Base-by-base conservation (phyloP, 2,888 invertebrate species). In the Drosophila greeni region DNA sequence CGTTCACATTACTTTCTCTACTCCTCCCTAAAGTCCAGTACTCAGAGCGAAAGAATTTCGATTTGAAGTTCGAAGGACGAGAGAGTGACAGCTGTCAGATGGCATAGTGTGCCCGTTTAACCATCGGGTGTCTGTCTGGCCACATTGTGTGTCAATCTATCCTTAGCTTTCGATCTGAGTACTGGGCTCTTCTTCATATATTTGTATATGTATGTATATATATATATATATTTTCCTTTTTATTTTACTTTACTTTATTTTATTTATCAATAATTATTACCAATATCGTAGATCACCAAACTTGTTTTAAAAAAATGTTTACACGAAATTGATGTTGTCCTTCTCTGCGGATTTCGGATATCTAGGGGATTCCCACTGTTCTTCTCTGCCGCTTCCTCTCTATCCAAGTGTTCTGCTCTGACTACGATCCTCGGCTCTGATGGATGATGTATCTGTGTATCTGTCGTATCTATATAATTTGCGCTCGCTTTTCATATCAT, bases 231-330 rank as follows among this genome's bases (percentile, higher is more conserved):
- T 73, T 52, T 73, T 65, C 74, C 57, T 66, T 42, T 78, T 67
- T 76, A 72, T 48, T 69, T 54, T 65, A 52, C 55, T 75, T 39
- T 29, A 29, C 11, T 33, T 60, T 76, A 72, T 61, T 70, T 76
- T 72, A 72, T 74, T 82, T 72, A 79, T 77, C 76, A 81, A 78
- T 81, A 80, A 80, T 77, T 62, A 66, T 73, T 70, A 73, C 69
- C 82, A 85, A 86, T 85, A 85, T 86, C 82, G 75, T 85, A 86
- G 85, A 86, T 86, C 86, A 86, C 86, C 86, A 84, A 86, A 85
- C 84, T 83, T 79, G 74, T 86, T 81, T 58, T 83, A 83, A 84
- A 81, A 80, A 84, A 84, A 84, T 80, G 78, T 85, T 66, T 80
- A 78, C 78, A 85, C 73, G 78, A 82, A 79, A 76, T 67, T 68